Percentiles rank a stretch among this genome's conserved stretches.
These are phyloP conservation scores for Cydia splendana DNA, from an alignment of 1,140 invertebrate species.

Conservation along the genomic window DNA sequence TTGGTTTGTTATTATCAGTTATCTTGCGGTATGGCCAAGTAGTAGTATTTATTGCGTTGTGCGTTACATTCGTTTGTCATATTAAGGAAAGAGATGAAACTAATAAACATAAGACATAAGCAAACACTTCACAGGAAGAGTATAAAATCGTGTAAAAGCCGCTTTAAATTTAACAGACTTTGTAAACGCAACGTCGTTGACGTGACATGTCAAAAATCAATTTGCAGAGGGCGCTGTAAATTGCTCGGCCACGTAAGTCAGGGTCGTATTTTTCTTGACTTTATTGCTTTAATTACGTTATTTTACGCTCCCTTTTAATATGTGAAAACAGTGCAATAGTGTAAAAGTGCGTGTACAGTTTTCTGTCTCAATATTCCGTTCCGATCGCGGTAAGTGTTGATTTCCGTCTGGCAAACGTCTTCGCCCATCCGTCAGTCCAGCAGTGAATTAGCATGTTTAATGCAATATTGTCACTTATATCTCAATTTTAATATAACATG, in stretches of 20 bases:
- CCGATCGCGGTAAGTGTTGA: conserved; percentile 59
- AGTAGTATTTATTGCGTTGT: no score
- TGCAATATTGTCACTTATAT: conserved; percentile 60
- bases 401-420: conserved; percentile 36
- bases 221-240: conserved; percentile 73
- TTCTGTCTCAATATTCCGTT: conserved; percentile 56
- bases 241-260: conserved; percentile 79
- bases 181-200: conserved; percentile 47
- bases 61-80: no score
- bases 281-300: conserved; percentile 67
- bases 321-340: conserved; percentile 72
- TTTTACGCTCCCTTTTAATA: conserved; percentile 63
- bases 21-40: no score
- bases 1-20: no score
- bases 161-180: conserved; percentile 9
- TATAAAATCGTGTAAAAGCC: not conserved
- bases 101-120: not conserved
- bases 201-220: conserved; percentile 70
- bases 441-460: conserved; percentile 74
- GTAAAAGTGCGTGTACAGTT: conserved; percentile 56
- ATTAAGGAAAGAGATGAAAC: no score
- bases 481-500: conserved; percentile 60
- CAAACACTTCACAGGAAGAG: not conserved
- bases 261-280: conserved; percentile 75
- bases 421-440: conserved; percentile 64